These are phyloP conservation scores for Andinoacara biseriatus DNA, from an alignment of 2,113 vertebrate species.

Conservation along the genomic window DNA sequence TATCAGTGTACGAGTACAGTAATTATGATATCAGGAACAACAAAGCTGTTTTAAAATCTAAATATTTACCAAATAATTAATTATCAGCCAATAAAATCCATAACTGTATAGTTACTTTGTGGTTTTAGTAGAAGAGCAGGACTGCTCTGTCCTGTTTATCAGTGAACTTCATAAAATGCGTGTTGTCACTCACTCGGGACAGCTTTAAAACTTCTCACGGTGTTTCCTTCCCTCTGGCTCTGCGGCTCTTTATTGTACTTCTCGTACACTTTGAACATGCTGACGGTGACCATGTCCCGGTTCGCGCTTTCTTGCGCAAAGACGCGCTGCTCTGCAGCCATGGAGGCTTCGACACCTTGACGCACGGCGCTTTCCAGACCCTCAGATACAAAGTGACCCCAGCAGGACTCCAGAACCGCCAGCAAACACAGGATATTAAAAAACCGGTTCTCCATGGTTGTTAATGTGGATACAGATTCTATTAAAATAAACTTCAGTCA, in stretches of 20 bases:
- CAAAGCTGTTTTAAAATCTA: background rate
- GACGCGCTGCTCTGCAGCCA: slow-evolving; percentile 32
- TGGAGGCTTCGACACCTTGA: slow-evolving; percentile 20
- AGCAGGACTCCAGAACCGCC: slow-evolving; percentile 47
- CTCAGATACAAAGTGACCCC: slow-evolving; percentile 22
- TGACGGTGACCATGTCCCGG: slow-evolving; percentile 84
- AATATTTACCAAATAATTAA: background rate
- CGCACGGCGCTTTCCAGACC: slow-evolving; percentile 28
- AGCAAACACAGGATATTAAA: slow-evolving; percentile 54
- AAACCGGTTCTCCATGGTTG: slow-evolving; percentile 61
- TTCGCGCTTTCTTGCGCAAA: slow-evolving; percentile 59
- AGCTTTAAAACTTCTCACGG: slow-evolving; percentile 89
- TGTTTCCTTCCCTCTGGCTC: slow-evolving; percentile 85
- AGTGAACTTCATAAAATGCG: background rate
- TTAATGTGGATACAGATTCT: background rate
- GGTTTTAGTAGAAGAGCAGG: background rate
- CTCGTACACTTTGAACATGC: slow-evolving; percentile 91
- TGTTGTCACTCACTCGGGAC: slow-evolving; percentile 82
- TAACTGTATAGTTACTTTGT: background rate
- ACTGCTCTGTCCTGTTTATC: background rate
- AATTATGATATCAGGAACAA: background rate
- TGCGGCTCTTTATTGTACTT: slow-evolving; percentile 84
- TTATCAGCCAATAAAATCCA: background rate
- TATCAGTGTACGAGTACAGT: background rate
- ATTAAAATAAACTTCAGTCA: background rate